Conservation (phyloP, 2,888 invertebrate genomes). For the Trachelus stipa region DNA sequence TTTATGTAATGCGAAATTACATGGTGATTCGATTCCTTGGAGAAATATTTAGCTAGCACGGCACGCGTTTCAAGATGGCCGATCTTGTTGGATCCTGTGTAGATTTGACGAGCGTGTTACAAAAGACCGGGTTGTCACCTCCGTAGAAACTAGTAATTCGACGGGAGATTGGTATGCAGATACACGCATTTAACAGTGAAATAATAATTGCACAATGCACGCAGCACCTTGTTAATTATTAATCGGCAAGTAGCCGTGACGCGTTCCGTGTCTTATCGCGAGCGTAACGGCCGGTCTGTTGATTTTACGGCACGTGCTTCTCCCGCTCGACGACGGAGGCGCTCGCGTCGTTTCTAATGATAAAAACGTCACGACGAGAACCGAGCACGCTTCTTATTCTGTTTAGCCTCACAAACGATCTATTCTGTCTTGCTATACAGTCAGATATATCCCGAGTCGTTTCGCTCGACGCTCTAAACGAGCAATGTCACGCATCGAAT, state of each 20-base stretch:
- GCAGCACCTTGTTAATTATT: not conserved
- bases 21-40: not conserved
- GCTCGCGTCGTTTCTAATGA: not conserved
- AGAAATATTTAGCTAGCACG: not conserved
- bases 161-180: not conserved
- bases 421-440: not conserved
- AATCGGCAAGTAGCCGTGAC: not conserved
- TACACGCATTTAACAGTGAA: not conserved
- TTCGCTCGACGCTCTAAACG: constrained; percentile 36
- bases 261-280: not conserved
- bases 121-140: not conserved
- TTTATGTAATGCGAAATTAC: not conserved
- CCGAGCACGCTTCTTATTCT: not conserved
- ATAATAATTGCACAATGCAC: not conserved
- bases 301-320: not conserved
- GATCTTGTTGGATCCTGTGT: not conserved
- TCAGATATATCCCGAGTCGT: not conserved
- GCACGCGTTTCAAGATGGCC: not conserved
- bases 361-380: not conserved
- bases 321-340: not conserved
- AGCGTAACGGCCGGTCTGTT: not conserved
- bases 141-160: not conserved
- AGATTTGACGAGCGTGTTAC: not conserved
- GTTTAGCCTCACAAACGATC: not conserved
- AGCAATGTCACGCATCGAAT: constrained; percentile 59